Base-by-base conservation (phyloP, 2,888 invertebrate genomes). In the Drosophila nr. perissopoda region DNA sequence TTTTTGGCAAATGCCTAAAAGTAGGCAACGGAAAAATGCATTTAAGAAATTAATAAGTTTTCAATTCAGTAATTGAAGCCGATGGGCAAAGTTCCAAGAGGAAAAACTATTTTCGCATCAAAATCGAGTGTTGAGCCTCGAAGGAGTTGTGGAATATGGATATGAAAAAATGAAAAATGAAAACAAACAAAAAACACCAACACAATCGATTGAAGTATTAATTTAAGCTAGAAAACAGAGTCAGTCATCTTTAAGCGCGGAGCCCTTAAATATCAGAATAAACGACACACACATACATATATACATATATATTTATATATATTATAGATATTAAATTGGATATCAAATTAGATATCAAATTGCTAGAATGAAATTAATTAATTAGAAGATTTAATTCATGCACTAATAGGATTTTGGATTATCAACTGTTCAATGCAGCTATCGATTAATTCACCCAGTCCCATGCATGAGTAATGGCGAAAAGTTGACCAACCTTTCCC, bases 371-470 rank as follows among this genome's bases (percentile, higher is more conserved):
- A 27, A 18, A 49, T 51, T 59, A 54, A 54, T 40, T 69, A 56
- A 57, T 31, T 57, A 13, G 10, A 16, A 38, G 49, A 49, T 65
- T 16, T 21, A 33, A 48, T 63, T 52, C 38, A 3, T 46, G 29
- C 42, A 60, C 59, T 77, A 65, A 77, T 70, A 60, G 63, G 70
- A 66, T 80, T 38, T 58, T 59, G 66, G 62, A 70, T 77, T 63
- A 75, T 62, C 53, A 18, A 29, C 66, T 51, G 52, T 34, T 42
- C 51, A 49, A 52, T 58, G 34, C 67, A 56, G 70, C 66, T 74
- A 79, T 74, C 79, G 74, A 77, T 77, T 77, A 70, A 60, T 73
- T 52, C 40, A 5, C 36, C 16, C 36, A 48, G 53, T 18, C n/a
- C 18, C 60, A 72, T 54, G n/a, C 60, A 59, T 66, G 64, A 61